Evolutionary conservation across 2,797 vertebrate species (phyloP).

Genomic region (Syngnathus rostellatus): DNA sequence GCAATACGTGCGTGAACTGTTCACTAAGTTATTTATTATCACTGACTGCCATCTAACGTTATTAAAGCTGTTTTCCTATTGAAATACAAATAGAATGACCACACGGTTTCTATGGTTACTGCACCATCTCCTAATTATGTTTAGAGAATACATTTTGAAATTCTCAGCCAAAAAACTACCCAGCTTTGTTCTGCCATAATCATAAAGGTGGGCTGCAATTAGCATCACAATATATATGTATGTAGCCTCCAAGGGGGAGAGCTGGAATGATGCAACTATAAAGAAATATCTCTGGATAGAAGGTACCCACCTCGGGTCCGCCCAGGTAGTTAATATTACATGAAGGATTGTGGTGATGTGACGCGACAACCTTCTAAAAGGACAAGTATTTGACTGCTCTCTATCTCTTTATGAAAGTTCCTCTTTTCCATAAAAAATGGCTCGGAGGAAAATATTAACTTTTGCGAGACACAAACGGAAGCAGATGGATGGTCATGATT

Average conservation of each 20-base stretch:
- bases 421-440: conserved; percentile 39
- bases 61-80: conserved; percentile 32
- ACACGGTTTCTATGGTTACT: conserved; percentile 61
- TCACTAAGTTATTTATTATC: conserved; percentile 29
- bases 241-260: conserved; percentile 21
- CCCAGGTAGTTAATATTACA: conserved; percentile 36
- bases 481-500: conserved; percentile 38
- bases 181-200: conserved; percentile 36
- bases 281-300: conserved; percentile 40
- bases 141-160: conserved; percentile 30
- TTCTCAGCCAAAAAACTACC: conserved; percentile 41
- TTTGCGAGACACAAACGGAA: conserved; percentile 32
- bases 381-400: conserved; percentile 24
- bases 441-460: conserved; percentile 35
- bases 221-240: conserved; percentile 20
- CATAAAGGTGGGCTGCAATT: conserved; percentile 17
- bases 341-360: conserved; percentile 26
- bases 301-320: conserved; percentile 30
- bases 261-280: conserved; percentile 37
- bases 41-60: conserved; percentile 50
- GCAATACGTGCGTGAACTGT: not conserved
- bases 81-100: conserved; percentile 42
- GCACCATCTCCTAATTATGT: conserved; percentile 54
- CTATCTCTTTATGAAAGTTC: conserved; percentile 37
- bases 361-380: conserved; percentile 22